These are phyloP conservation scores for Zootermopsis nevadensis DNA, from an alignment of 2,888 invertebrate species.

Conservation along the genomic window DNA sequence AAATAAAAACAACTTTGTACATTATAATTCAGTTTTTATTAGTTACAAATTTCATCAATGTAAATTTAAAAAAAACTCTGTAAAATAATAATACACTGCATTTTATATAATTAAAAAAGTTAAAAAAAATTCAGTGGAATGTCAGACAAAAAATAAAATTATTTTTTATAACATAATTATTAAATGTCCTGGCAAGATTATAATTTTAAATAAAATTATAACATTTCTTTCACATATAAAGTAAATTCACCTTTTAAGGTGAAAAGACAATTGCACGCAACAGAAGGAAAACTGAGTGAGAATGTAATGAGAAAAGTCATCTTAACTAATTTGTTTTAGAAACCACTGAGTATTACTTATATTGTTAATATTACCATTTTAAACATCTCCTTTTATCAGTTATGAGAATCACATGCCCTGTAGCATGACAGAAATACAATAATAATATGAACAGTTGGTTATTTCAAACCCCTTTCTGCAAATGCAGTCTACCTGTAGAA, in stretches of 20 bases:
- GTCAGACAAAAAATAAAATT: constrained; percentile 13
- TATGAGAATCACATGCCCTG: constrained; percentile 9
- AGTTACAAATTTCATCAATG: constrained; percentile 10
- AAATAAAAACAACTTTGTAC: background rate
- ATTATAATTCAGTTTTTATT: constrained; percentile 11
- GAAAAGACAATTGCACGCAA: constrained; percentile 29
- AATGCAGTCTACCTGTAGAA: background rate
- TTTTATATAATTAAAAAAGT: constrained; percentile 21
- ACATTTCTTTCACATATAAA: background rate
- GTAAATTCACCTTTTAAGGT: constrained; percentile 10
- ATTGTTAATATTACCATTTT: background rate
- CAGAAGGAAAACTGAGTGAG: background rate
- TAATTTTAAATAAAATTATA: constrained; percentile 4
- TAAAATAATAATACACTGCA: constrained; percentile 23
- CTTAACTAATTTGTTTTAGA: constrained; percentile 6
- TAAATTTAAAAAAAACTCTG: constrained; percentile 37
- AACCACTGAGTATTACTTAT: constrained; percentile 28
- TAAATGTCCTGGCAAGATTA: constrained; percentile 18
- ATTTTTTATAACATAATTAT: background rate
- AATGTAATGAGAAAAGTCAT: background rate
- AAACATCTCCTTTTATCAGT: constrained; percentile 10
- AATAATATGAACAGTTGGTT: background rate
- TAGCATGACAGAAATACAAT: background rate
- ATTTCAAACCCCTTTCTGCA: background rate
- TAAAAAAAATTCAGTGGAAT: constrained; percentile 22